These are phyloP conservation scores for Halcyon malimbica DNA, from an alignment of 2,113 vertebrate species.

Conservation along the genomic window DNA sequence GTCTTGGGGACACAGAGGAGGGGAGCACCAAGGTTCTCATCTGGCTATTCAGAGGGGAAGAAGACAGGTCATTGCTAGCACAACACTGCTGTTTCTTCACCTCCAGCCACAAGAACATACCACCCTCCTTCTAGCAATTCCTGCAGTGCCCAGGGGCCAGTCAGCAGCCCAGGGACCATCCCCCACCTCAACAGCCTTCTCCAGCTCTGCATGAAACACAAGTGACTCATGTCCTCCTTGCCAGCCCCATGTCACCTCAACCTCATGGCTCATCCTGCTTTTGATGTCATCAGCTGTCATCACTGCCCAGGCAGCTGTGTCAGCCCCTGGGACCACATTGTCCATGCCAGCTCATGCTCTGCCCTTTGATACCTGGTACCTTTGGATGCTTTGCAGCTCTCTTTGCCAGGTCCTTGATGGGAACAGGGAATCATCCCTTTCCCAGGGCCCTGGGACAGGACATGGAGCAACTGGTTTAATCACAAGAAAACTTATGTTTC, in stretches of 20 bases:
- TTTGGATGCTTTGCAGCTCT: not conserved
- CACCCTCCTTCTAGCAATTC: not conserved
- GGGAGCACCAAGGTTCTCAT: not conserved
- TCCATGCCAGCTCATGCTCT: not conserved
- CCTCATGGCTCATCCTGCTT: not conserved
- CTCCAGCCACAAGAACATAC: not conserved
- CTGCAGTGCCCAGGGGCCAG: not conserved
- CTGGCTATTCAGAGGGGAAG: not conserved
- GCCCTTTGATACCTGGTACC: not conserved
- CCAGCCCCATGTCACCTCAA: not conserved
- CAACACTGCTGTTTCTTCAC: not conserved
- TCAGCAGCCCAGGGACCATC: not conserved
- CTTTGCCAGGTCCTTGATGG: not conserved
- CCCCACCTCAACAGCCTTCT: fast-evolving
- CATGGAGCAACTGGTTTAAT: not conserved
- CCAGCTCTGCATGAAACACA: not conserved
- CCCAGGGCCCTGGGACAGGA: not conserved
- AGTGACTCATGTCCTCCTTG: not conserved
- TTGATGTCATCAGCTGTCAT: not conserved
- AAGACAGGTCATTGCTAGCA: not conserved
- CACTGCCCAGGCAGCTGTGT: not conserved
- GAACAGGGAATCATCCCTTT: not conserved
- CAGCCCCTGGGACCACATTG: not conserved
- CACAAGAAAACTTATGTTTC: not conserved
- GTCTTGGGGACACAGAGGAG: not conserved